phyloP scores from a whole-genome alignment of 2,888 invertebrate genomes.

The Pseudanteris insignis region DNA sequence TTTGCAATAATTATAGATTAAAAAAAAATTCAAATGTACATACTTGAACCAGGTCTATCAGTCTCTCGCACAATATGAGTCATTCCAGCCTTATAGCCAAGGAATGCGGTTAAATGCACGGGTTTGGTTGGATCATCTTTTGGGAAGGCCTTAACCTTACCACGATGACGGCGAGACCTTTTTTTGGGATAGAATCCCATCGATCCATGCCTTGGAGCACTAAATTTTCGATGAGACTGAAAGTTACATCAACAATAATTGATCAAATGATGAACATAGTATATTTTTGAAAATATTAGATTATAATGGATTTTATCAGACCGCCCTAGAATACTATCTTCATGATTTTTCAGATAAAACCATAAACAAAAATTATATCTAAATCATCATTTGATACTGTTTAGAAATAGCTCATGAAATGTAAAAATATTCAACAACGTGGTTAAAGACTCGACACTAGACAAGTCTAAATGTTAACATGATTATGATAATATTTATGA shows the following conservation, averaged over 20 bases:
- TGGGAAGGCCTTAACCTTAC: slow-evolving; percentile 99
- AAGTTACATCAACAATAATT: neutral
- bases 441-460: no score
- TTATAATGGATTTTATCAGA: slow-evolving; percentile 68
- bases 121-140: slow-evolving; percentile 97
- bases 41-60: slow-evolving; percentile 97
- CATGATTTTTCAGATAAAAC: slow-evolving; percentile 75
- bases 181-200: slow-evolving; percentile 99
- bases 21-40: slow-evolving; percentile 69
- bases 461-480: no score
- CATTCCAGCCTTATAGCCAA: slow-evolving; percentile 99
- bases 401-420: no score
- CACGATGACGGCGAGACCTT: slow-evolving; percentile 93
- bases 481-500: no score
- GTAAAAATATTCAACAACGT: no score
- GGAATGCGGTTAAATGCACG: slow-evolving; percentile 96
- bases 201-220: slow-evolving; percentile 99
- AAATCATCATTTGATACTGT: slow-evolving; percentile 75
- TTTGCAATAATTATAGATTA: neutral
- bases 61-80: slow-evolving; percentile 99
- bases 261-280: neutral
- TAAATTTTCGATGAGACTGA: slow-evolving; percentile 99
- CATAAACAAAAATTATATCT: slow-evolving; percentile 72
- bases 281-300: slow-evolving; percentile 3
- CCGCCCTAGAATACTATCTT: slow-evolving; percentile 79